These are phyloP conservation scores for Agelaius phoeniceus DNA, from an alignment of 2,113 vertebrate species.

Conservation along the genomic window DNA sequence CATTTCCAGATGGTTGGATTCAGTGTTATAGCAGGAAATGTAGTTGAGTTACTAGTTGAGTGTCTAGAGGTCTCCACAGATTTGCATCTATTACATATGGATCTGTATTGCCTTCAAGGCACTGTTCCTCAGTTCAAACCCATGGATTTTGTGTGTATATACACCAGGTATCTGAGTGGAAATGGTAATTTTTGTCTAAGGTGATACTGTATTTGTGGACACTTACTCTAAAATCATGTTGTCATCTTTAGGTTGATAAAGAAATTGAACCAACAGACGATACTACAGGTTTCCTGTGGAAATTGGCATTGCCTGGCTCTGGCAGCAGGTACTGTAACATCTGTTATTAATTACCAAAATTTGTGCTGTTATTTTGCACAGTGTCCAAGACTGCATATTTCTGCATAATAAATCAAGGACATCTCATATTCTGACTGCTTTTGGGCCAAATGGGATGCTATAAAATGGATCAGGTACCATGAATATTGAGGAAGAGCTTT, in stretches of 20 bases:
- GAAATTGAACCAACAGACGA: slow-evolving; percentile 89
- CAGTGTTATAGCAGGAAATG: background rate
- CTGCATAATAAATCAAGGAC: background rate
- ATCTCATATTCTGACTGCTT: background rate
- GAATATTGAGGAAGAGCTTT: background rate
- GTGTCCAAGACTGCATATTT: background rate
- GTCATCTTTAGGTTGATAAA: slow-evolving; percentile 85
- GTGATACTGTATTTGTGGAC: background rate
- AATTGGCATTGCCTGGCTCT: slow-evolving; percentile 97
- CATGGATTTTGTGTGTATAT: background rate
- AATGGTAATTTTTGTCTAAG: background rate
- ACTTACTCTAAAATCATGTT: background rate
- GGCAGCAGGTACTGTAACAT: slow-evolving; percentile 84
- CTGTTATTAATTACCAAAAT: background rate
- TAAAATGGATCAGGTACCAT: background rate
- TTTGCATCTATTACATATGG: background rate
- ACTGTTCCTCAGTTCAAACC: background rate
- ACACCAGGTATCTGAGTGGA: background rate
- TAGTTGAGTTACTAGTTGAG: background rate
- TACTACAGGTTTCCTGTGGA: slow-evolving; percentile 96
- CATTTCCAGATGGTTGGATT: background rate
- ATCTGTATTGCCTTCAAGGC: background rate
- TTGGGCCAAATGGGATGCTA: background rate
- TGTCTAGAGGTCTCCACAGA: background rate
- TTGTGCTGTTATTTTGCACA: background rate